Conservation (phyloP, 2,797 vertebrate species). For the Neoniphon sammara region DNA sequence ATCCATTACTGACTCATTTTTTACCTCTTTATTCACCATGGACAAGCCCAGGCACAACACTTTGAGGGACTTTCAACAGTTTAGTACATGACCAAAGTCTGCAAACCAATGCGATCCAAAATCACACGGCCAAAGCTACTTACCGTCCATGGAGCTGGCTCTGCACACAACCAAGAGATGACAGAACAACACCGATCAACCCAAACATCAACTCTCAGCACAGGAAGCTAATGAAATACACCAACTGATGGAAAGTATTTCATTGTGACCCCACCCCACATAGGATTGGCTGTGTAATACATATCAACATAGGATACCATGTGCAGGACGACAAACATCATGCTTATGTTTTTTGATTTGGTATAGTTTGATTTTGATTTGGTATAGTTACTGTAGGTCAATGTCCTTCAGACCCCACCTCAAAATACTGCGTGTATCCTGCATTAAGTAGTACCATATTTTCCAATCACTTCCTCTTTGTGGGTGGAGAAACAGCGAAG, state of each 20-base stretch:
- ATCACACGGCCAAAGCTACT: conserved; percentile 63
- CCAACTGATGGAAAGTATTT: background rate
- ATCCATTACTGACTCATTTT: background rate
- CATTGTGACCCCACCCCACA: background rate
- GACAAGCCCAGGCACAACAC: background rate
- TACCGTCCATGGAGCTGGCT: conserved; percentile 69
- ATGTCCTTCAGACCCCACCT: background rate
- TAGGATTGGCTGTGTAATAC: background rate
- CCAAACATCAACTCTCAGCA: conserved; percentile 11
- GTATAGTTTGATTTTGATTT: no score
- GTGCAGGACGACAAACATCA: background rate
- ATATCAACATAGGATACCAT: background rate
- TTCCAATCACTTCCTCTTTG: background rate
- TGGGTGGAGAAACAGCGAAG: background rate
- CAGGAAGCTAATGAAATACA: conserved; percentile 4
- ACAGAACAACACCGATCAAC: conserved; percentile 51
- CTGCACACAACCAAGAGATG: conserved; percentile 74
- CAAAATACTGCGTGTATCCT: background rate
- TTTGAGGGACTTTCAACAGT: background rate
- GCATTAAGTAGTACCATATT: background rate
- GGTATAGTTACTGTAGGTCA: no score
- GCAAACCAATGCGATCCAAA: conserved; percentile 40
- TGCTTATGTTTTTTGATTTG: background rate
- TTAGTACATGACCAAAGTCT: conserved; percentile 2
- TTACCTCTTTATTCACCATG: background rate